These are phyloP conservation scores for Drosophila kuntzei DNA, from an alignment of 2,888 invertebrate genomes.

Conservation along the genomic window DNA sequence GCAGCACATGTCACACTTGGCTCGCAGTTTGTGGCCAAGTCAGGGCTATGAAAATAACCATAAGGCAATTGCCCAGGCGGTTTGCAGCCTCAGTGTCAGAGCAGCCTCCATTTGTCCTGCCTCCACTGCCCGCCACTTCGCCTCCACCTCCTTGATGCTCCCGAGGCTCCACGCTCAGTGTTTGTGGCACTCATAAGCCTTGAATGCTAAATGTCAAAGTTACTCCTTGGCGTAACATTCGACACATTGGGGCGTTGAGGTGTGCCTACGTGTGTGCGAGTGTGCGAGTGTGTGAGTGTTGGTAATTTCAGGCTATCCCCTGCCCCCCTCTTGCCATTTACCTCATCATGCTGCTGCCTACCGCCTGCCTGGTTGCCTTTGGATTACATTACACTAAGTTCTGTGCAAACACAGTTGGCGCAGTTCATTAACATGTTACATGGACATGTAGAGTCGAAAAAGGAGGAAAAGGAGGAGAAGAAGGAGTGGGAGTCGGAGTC, in stretches of 20 bases:
- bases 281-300: conserved; percentile 20
- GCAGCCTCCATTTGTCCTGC: conserved; percentile 23
- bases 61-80: conserved; percentile 81
- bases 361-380: conserved; percentile 59
- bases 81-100: conserved; percentile 53
- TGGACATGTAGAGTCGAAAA: conserved; percentile 59
- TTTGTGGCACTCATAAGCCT: conserved; percentile 78
- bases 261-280: conserved; percentile 53
- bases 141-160: conserved; percentile 16
- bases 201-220: conserved; percentile 82
- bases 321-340: conserved; percentile 6
- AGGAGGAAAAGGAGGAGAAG: background rate
- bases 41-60: conserved; percentile 82
- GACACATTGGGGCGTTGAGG: conserved; percentile 80
- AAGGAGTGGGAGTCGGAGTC: conserved; percentile 4
- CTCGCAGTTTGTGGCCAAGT: conserved; percentile 79
- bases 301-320: conserved; percentile 29
- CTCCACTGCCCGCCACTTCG: background rate
- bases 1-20: conserved; percentile 71
- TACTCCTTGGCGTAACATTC: conserved; percentile 82
- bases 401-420: conserved; percentile 82
- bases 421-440: conserved; percentile 83
- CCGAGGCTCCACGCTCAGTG: conserved; percentile 46
- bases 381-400: conserved; percentile 81
- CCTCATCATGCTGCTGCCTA: conserved; percentile 25